phyloP scores from a whole-genome alignment of 2,797 vertebrate genomes.

The Ctenosaura bakeri region DNA sequence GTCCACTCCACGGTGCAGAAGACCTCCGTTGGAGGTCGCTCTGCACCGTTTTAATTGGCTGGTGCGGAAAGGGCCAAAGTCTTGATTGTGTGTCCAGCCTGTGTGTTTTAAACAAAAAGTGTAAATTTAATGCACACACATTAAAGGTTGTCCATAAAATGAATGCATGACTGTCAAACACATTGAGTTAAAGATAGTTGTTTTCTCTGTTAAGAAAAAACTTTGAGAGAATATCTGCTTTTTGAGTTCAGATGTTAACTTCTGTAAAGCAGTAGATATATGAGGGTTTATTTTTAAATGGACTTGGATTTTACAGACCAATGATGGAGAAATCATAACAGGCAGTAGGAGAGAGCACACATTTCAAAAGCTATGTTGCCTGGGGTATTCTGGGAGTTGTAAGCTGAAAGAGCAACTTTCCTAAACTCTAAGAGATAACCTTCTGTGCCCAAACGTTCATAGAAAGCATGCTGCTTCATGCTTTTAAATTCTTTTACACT shows the following conservation, averaged over 20 bases:
- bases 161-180: not conserved
- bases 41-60: too few species aligned
- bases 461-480: not conserved
- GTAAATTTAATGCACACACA: not conserved
- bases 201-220: not conserved
- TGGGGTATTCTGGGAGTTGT: not conserved
- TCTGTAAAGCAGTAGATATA: too few species aligned
- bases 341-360: not conserved
- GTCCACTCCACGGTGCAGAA: too few species aligned
- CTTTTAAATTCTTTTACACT: not conserved
- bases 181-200: not conserved
- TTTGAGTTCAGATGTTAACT: not conserved
- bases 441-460: not conserved
- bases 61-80: too few species aligned
- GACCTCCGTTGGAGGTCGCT: too few species aligned
- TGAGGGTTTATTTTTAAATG: not conserved
- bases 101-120: not conserved
- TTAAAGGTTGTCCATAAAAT: not conserved
- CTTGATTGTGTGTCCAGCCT: not conserved
- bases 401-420: not conserved
- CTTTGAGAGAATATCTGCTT: not conserved
- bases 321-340: not conserved
- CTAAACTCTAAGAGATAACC: not conserved
- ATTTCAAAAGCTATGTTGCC: not conserved
- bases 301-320: not conserved